Percentiles rank a stretch among this genome's conserved stretches.
phyloP scores from a whole-genome alignment of 2,113 vertebrate species.

The Psittacara wagleri region DNA sequence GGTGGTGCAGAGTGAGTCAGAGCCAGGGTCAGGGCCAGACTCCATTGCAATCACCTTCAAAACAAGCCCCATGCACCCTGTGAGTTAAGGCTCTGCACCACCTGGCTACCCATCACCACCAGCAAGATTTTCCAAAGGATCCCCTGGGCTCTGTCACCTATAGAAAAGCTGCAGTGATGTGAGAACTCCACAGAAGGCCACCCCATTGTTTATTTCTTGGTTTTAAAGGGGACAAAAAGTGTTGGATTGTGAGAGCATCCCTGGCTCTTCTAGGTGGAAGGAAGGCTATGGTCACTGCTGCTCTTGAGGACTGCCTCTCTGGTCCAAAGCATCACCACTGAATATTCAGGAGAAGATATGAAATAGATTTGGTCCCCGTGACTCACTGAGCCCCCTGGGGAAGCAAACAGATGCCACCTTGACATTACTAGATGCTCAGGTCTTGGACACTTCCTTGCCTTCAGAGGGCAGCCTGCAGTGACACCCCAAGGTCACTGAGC shows the following conservation, averaged over 20 bases:
- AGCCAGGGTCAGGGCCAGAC: neutral
- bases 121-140: rapidly evolving
- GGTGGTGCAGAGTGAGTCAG: neutral
- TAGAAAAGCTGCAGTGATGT: neutral
- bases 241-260: rapidly evolving
- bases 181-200: neutral
- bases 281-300: rapidly evolving
- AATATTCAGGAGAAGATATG: neutral
- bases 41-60: rapidly evolving
- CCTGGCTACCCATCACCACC: neutral
- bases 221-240: rapidly evolving
- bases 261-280: neutral
- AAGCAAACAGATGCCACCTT: neutral
- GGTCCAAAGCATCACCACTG: rapidly evolving
- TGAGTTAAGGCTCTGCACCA: neutral
- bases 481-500: neutral
- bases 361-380: neutral
- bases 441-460: neutral
- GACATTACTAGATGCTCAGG: neutral
- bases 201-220: rapidly evolving
- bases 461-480: neutral
- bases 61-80: rapidly evolving
- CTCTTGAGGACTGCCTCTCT: rapidly evolving
- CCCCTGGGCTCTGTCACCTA: neutral
- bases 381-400: no score